Conservation (phyloP, 2,797 vertebrate species). For the Cichlasoma orientale region DNA sequence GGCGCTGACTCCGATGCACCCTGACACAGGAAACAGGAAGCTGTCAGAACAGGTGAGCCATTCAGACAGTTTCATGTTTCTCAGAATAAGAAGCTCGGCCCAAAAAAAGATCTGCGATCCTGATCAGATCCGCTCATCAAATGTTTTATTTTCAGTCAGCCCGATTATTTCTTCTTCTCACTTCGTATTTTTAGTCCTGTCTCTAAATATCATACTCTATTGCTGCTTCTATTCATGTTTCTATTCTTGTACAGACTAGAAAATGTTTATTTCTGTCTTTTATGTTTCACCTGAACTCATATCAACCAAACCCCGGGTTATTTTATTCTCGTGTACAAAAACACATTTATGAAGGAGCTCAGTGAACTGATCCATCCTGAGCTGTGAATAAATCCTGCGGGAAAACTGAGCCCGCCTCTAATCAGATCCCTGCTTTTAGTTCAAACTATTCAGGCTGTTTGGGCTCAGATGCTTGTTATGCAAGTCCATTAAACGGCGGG, state of each 20-base stretch:
- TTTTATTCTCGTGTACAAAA: too few species aligned
- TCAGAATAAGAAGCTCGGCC: neutral
- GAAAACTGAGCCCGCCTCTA: too few species aligned
- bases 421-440: too few species aligned
- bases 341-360: too few species aligned
- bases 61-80: too few species aligned
- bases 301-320: too few species aligned
- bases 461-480: conserved; percentile 1
- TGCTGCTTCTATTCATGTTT: neutral
- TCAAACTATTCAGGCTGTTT: neutral
- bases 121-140: too few species aligned
- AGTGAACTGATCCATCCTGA: too few species aligned
- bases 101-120: neutral
- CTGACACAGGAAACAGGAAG: conserved; percentile 67
- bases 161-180: neutral
- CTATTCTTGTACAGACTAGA: too few species aligned
- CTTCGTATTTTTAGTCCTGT: neutral
- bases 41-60: neutral
- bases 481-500: neutral
- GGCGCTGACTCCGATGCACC: conserved; percentile 83
- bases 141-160: too few species aligned
- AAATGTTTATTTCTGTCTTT: neutral
- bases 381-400: too few species aligned
- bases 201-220: neutral
- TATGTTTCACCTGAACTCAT: neutral